Evolutionary conservation across 2,797 vertebrate genomes (phyloP), one percentile per base, ranked within the genome.

Genomic region (Coregonus sp.): DNA sequence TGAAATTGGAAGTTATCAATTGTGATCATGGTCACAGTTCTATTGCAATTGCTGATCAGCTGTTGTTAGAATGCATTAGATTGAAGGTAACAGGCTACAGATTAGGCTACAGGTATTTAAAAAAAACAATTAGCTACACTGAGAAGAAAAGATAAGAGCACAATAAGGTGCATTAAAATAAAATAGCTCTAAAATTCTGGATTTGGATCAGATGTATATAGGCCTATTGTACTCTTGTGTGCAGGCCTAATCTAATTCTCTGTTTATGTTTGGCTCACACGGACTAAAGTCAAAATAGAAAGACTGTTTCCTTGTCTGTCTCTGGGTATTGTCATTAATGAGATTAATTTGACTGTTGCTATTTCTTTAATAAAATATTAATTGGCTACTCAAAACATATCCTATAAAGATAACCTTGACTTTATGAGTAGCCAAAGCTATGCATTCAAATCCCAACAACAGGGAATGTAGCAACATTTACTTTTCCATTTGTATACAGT

Each of bases 371-470:
- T 33, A 14, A 51, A 29, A 54, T 7, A 25, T 29, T 20, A 15
- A 31, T 52, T 31, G 47, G 70, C 70, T 29, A 16, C 70, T 52
- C 5, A 31, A 47, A 50, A n/a, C 54, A 59, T 16, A 54, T 72
- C 12, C 25, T 59, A 59, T n/a, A 31, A 29, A 72, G 25, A 72
- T 72, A 25, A 33, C 12, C 12, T 29, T 72, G 50, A 72, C 47
- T 14, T 31, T 37, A 35, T 35, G 50, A 72, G 25, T 14, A 50
- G 12, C 29, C 70, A 71, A 29, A 72, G 25, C 5, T 6, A 31
- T 31, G 25, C 70, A 72, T 72, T 72, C 70, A 54, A 72, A 29
- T 29, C 66, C 50, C 25, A 51, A 29, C 70, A 31, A 31, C 50
- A 72, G 50, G 25, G 20, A 72, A 47, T 71, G 50, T 25, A 14